phyloP scores from a whole-genome alignment of 2,113 vertebrate species.

The Leucosticte australis region DNA sequence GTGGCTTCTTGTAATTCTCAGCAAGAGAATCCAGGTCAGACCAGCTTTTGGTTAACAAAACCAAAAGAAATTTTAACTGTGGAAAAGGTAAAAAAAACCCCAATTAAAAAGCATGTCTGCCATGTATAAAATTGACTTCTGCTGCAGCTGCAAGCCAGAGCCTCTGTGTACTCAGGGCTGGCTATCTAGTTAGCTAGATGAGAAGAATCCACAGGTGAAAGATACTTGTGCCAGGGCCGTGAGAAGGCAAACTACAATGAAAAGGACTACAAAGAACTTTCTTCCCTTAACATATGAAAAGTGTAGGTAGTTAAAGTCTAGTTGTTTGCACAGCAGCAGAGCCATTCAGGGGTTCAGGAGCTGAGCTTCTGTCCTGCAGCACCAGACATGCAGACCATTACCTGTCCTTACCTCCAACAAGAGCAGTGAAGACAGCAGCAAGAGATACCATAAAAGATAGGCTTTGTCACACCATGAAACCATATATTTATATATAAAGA shows the following conservation, averaged over 20 bases:
- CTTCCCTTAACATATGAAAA: background rate
- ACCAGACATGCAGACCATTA: background rate
- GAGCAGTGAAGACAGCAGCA: background rate
- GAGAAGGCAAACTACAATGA: background rate
- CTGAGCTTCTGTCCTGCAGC: background rate
- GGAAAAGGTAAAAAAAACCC: background rate
- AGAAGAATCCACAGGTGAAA: background rate
- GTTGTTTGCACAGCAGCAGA: background rate
- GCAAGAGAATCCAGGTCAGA: background rate
- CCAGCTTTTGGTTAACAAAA: background rate
- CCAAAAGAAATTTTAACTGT: background rate
- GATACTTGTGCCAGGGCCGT: background rate
- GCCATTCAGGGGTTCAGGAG: background rate
- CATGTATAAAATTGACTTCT: background rate
- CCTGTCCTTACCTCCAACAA: background rate
- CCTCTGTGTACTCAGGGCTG: background rate
- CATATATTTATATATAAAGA: background rate
- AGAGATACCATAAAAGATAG: background rate
- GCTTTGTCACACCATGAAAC: background rate
- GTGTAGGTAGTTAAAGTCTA: background rate
- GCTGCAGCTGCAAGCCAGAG: background rate
- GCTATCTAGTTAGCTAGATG: background rate
- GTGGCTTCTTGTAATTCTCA: background rate
- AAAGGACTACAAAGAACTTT: background rate
- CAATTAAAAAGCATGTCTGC: background rate